Evolutionary conservation across 1,140 invertebrate species (phyloP).

Genomic region (Rhizoglyphus robini): DNA sequence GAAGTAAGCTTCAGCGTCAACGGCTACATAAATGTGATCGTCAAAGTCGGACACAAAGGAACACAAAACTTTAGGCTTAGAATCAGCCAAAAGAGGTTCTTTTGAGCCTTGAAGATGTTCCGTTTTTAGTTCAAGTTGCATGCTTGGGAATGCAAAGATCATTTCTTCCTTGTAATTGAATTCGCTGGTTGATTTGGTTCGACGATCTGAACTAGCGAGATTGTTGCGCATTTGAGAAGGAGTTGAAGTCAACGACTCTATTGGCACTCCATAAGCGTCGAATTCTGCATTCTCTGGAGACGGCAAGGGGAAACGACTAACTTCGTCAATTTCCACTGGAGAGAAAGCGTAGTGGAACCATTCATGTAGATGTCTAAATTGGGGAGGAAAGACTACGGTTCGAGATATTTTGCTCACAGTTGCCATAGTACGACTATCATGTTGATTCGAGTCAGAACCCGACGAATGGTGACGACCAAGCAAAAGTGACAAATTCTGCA

Average conservation of each 20-base stretch:
- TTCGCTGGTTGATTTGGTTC: constrained; percentile 48
- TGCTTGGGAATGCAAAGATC: constrained; percentile 80
- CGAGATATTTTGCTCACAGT: constrained; percentile 77
- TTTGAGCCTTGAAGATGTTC: constrained; percentile 64
- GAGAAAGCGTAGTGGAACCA: constrained; percentile 96
- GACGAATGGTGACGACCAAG: constrained; percentile 44
- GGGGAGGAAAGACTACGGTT: constrained; percentile 80
- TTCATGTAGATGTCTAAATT: constrained; percentile 74
- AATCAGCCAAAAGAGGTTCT: constrained; percentile 40
- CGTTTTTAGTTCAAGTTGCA: constrained; percentile 83
- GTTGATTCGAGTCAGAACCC: constrained; percentile 21
- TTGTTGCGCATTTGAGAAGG: not conserved
- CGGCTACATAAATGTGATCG: constrained; percentile 93
- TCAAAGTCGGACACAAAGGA: constrained; percentile 97
- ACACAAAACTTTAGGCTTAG: constrained; percentile 78
- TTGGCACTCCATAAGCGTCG: constrained; percentile 7
- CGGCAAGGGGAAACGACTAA: constrained; percentile 20
- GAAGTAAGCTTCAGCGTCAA: constrained; percentile 93
- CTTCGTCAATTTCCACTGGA: constrained; percentile 71
- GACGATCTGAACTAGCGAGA: constrained; percentile 24
- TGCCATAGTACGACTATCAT: constrained; percentile 33
- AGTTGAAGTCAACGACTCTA: constrained; percentile 8
- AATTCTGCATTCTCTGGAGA: constrained; percentile 12
- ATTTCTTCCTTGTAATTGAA: constrained; percentile 81
- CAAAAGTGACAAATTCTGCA: constrained; percentile 61